Base-by-base conservation (phyloP, 2,113 vertebrate genomes). In the Calypte anna region DNA sequence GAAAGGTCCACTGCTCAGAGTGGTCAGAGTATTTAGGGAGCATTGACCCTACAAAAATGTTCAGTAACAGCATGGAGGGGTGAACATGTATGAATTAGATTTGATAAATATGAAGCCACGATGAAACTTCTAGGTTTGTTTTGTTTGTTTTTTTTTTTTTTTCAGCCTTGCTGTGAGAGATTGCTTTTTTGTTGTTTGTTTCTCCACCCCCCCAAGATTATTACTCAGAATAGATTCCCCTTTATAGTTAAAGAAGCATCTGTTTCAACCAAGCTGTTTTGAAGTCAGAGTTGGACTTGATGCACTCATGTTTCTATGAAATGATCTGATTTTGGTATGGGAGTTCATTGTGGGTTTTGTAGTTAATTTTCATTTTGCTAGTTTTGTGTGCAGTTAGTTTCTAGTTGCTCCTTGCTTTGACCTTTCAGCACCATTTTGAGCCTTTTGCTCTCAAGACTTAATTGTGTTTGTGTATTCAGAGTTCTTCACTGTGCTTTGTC, bases 1-100 rank as follows among this genome's bases (percentile, higher is more conserved):
- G 33, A 38, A 68, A 43, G 9, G 22, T 30, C 48, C 2, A 2
- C 63, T 79, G 67, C 67, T 75, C 7, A 19, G 38, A 54, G 53
- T 16, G 74, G 15, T 1, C n/a, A 12, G 33, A 67, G n/a, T 54
- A 40, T n/a, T 70, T 27, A 43, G n/a, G 36, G 12, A 54, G 24
- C 9, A 3, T 59, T 59, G 10, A 36, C 36, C 12, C 28, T 81
- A 43, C 14, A 28, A 11, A 77, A 20, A 57, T 27, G 40, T 76
- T 13, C 36, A 44, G 20, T 64, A 81, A 44, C 46, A 73, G 27
- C 30, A 9, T 23, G 6, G 51, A 40, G 27, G 13, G 36, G 5
- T 16, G 8, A 44, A 18, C 0, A 0, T 50, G n/a, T 61, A 16
- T 27, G 25, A 57, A 3, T 69, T 44, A 12, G 4, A 5, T 44